Conservation (phyloP, 1,140 invertebrate genomes). For the Drosophila repletoides region DNA sequence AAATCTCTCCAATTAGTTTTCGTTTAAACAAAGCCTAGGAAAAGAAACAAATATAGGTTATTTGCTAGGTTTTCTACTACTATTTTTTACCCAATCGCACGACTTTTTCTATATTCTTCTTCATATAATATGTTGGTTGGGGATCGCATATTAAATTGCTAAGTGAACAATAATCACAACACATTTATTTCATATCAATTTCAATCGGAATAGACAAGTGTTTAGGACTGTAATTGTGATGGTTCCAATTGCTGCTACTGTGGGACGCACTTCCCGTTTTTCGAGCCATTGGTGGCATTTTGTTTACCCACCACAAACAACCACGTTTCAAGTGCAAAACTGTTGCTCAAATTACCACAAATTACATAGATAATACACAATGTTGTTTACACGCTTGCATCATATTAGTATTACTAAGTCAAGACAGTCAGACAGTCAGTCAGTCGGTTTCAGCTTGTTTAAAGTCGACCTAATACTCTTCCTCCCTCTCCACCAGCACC, state of each 20-base stretch:
- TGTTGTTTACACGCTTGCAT: slow-evolving; percentile 72
- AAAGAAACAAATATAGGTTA: no score
- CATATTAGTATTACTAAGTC: slow-evolving; percentile 66
- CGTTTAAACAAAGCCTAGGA: no score
- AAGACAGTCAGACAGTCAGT: no score
- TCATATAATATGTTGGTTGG: background rate
- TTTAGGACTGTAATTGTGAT: slow-evolving; percentile 22
- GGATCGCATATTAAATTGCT: background rate
- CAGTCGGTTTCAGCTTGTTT: slow-evolving; percentile 7
- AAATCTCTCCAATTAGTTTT: no score
- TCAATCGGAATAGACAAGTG: slow-evolving; percentile 9
- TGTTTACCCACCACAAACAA: slow-evolving; percentile 69
- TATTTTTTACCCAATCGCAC: no score
- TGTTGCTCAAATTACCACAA: slow-evolving; percentile 69
- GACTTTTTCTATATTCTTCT: background rate
- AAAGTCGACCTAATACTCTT: background rate
- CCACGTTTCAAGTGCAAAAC: slow-evolving; percentile 59
- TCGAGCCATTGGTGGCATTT: slow-evolving; percentile 43
- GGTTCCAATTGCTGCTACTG: slow-evolving; percentile 41
- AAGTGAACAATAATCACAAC: slow-evolving; percentile 26
- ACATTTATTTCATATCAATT: slow-evolving; percentile 31
- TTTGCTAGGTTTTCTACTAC: no score
- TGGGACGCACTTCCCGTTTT: slow-evolving; percentile 25
- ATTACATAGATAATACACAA: slow-evolving; percentile 63
- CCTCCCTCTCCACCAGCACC: background rate